Conservation (phyloP, 1,140 invertebrate genomes). For the Potamilus streckersoni region DNA sequence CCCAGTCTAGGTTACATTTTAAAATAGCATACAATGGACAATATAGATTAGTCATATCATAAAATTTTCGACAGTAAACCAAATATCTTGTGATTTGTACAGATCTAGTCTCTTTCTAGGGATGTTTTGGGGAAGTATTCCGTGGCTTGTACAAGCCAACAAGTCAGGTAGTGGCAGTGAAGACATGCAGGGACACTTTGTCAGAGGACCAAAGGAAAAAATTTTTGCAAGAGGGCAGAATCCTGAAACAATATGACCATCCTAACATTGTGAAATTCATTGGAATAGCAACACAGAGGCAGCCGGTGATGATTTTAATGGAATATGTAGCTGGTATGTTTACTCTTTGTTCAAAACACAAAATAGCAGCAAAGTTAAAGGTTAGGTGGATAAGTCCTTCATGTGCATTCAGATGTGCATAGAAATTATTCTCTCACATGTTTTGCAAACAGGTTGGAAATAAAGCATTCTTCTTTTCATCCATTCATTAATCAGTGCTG, state of each 20-base stretch:
- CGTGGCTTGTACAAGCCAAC: slow-evolving; percentile 86
- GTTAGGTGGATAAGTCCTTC: too few relatives aligned
- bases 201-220: slow-evolving; percentile 97
- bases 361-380: too few relatives aligned
- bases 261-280: slow-evolving; percentile 90
- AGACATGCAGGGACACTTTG: slow-evolving; percentile 89
- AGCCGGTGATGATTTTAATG: slow-evolving; percentile 99
- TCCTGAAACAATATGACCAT: slow-evolving; percentile 96
- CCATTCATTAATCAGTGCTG: too few relatives aligned
- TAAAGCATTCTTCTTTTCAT: too few relatives aligned
- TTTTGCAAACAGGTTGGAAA: too few relatives aligned
- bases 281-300: slow-evolving; percentile 97
- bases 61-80: neutral
- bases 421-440: too few relatives aligned
- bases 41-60: neutral
- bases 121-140: slow-evolving; percentile 98
- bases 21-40: neutral
- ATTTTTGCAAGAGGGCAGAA: slow-evolving; percentile 94
- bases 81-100: neutral
- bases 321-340: slow-evolving; percentile 89
- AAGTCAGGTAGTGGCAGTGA: slow-evolving; percentile 87
- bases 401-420: too few relatives aligned
- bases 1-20: neutral
- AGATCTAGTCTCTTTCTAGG: slow-evolving; percentile 72
- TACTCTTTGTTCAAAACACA: too few relatives aligned